Percentiles rank a stretch among this genome's conserved stretches.
These are phyloP conservation scores for Actinemys pallida DNA, from an alignment of 2,113 vertebrate genomes.

Conservation along the genomic window DNA sequence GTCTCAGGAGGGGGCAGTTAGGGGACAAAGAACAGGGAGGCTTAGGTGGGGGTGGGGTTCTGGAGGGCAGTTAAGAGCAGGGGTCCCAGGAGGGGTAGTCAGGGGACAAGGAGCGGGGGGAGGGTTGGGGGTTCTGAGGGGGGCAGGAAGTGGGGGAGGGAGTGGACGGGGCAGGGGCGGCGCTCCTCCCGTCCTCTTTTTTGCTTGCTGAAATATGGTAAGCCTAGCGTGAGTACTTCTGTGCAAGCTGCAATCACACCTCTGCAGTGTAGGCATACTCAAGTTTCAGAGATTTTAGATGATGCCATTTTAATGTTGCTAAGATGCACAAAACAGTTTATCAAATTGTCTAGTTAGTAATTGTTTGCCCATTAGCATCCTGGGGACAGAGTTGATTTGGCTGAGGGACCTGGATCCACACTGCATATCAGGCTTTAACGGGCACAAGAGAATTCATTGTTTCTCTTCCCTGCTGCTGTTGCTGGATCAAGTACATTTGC, in stretches of 20 bases:
- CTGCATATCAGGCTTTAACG: background rate
- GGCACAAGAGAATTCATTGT: background rate
- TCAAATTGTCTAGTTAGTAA: background rate
- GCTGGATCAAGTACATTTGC: background rate
- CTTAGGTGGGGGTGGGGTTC: too few relatives aligned
- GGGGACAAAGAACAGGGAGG: too few relatives aligned
- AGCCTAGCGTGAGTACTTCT: background rate
- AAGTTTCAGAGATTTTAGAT: background rate
- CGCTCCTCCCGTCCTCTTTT: too few relatives aligned
- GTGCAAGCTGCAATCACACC: background rate
- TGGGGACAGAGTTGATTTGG: background rate
- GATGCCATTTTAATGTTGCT: accelerated
- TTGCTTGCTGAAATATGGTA: too few relatives aligned
- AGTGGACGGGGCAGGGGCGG: too few relatives aligned
- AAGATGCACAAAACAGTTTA: accelerated
- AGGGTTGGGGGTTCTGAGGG: too few relatives aligned
- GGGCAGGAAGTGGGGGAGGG: too few relatives aligned
- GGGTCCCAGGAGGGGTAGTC: too few relatives aligned
- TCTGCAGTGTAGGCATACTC: background rate
- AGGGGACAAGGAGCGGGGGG: too few relatives aligned
- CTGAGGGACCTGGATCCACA: background rate
- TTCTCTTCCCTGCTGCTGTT: background rate
- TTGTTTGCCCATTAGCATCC: background rate
- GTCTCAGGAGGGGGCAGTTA: too few relatives aligned
- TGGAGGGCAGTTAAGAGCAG: too few relatives aligned